Percentiles rank a stretch among this genome's conserved stretches.
These are phyloP conservation scores for Dynastes maya DNA, from an alignment of 2,888 invertebrate genomes.

Conservation along the genomic window DNA sequence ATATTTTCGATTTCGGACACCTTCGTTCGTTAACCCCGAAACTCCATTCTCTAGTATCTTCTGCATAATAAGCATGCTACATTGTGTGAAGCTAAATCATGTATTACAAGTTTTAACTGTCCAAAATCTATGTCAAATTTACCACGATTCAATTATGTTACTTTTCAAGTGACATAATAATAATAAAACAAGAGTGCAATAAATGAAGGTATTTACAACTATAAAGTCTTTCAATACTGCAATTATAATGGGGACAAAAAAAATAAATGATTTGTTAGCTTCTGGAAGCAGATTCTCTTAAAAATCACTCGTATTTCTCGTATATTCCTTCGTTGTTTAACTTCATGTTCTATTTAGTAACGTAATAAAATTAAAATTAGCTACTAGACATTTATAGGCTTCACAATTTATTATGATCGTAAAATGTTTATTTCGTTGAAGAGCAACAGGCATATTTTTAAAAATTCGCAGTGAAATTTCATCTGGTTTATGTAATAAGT, in stretches of 20 bases:
- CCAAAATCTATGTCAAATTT: too few relatives aligned
- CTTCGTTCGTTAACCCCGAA: conserved; percentile 1
- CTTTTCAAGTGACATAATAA: too few relatives aligned
- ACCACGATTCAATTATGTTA: too few relatives aligned
- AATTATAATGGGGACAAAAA: too few relatives aligned
- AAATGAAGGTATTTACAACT: too few relatives aligned
- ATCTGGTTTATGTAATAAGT: too few relatives aligned
- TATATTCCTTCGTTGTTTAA: conserved; percentile 1
- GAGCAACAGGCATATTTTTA: background rate
- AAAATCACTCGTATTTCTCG: background rate
- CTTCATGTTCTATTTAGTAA: background rate
- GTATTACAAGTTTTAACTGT: too few relatives aligned
- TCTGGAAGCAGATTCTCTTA: background rate
- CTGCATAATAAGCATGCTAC: too few relatives aligned
- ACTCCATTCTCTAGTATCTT: background rate
- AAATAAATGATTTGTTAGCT: background rate
- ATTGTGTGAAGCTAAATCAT: too few relatives aligned
- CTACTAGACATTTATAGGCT: conserved; percentile 4
- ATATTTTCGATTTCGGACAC: conserved; percentile 1
- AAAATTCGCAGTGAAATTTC: background rate
- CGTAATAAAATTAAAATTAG: conserved; percentile 22
- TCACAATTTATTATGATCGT: conserved; percentile 23
- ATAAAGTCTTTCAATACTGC: too few relatives aligned
- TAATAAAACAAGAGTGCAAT: too few relatives aligned
- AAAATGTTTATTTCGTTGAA: background rate